Percentiles rank a stretch among this genome's conserved stretches.
Conservation (phyloP, 1,140 invertebrate genomes). For the Psix sp. region DNA sequence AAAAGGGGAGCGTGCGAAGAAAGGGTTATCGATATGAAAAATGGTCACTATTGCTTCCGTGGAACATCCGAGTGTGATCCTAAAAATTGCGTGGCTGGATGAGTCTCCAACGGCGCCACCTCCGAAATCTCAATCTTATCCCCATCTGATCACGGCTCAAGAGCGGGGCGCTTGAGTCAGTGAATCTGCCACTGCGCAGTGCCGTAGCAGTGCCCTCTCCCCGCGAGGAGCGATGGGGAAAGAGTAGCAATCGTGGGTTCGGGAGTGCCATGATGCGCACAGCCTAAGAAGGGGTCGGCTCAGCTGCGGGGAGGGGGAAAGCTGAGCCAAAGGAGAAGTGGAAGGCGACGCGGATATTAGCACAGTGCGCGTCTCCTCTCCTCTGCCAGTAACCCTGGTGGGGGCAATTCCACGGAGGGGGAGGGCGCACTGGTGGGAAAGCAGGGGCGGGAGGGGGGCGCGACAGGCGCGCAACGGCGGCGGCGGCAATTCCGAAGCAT, state of each 20-base stretch:
- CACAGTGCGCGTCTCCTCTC: background rate
- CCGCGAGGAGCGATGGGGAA: background rate
- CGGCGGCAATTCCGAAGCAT: conserved; percentile 67
- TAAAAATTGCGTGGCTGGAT: too few relatives aligned
- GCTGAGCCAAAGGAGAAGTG: conserved; percentile 3
- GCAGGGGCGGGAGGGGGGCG: conserved; percentile 13
- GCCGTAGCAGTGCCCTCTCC: background rate
- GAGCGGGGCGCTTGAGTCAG: conserved; percentile 1
- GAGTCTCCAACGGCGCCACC: background rate
- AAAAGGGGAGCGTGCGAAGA: conserved; percentile 2
- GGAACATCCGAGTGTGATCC: too few relatives aligned
- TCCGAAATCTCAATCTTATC: conserved; percentile 15
- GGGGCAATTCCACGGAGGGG: conserved; percentile 1
- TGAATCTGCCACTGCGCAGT: conserved; percentile 12
- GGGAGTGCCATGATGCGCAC: background rate
- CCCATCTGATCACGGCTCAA: background rate
- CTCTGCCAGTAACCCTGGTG: background rate
- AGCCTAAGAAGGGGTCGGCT: background rate
- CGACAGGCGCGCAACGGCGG: conserved; percentile 29
- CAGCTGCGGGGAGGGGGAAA: background rate
- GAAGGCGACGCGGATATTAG: conserved; percentile 14
- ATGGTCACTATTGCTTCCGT: too few relatives aligned
- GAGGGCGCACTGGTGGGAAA: background rate
- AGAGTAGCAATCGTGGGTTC: background rate
- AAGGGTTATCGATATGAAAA: too few relatives aligned